Percentiles rank a stretch among this genome's conserved stretches.
Evolutionary conservation across 2,113 vertebrate genomes (phyloP).

Genomic region (Cyprinodon variegatus): DNA sequence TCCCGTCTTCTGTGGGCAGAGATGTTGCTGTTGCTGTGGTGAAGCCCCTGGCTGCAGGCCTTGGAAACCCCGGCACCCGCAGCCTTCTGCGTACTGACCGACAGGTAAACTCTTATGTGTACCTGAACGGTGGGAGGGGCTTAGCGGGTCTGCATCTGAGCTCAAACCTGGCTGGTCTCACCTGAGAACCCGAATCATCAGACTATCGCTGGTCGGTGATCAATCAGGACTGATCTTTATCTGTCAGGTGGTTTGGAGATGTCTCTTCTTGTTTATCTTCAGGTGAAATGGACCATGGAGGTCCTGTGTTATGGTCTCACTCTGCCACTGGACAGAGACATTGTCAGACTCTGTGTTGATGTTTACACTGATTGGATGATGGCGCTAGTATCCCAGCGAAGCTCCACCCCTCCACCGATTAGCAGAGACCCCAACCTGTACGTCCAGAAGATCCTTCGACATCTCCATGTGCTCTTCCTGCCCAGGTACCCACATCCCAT

Average conservation of each 20-base stretch:
- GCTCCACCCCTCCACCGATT: constrained; percentile 90
- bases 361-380: constrained; percentile 96
- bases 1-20: constrained; percentile 87
- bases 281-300: constrained; percentile 99
- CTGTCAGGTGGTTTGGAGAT: background rate
- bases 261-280: background rate
- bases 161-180: too few species aligned
- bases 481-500: constrained; percentile 80
- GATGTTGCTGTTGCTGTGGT: constrained; percentile 91
- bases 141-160: too few species aligned
- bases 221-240: too few species aligned
- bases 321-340: constrained; percentile 90
- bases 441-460: constrained; percentile 91
- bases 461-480: constrained; percentile 91
- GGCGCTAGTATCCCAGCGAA: constrained; percentile 87
- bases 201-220: too few species aligned
- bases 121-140: background rate
- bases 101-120: constrained; percentile 73
- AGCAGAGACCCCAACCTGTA: constrained; percentile 92
- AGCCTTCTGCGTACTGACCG: constrained; percentile 91
- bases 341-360: constrained; percentile 92
- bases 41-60: constrained; percentile 85
- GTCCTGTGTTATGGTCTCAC: constrained; percentile 93
- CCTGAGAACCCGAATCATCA: too few species aligned
- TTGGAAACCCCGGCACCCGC: constrained; percentile 76